Evolutionary conservation across 2,113 vertebrate genomes (phyloP), one percentile per base, ranked within the genome.

Genomic region (Ailuropoda melanoleuca): DNA sequence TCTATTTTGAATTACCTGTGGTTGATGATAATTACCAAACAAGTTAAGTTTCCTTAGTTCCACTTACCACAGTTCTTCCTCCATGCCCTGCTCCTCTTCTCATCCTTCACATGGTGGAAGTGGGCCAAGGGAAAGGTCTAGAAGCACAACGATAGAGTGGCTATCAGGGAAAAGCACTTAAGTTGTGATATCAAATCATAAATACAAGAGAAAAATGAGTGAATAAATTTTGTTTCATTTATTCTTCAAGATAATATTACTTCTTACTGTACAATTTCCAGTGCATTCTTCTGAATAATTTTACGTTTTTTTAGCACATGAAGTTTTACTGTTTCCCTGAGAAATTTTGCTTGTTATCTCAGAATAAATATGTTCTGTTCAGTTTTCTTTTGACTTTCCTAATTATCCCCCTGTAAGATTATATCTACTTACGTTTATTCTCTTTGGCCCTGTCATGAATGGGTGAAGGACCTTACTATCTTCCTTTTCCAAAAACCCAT

Each of bases 191-290:
- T 37, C 12, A 26, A 85, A 50, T 78, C 43, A 84, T 78, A 84
- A 91, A 56, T 21, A 48, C 6, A 70, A 92, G 31, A 60, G 9
- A 55, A 55, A 80, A 72, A 78, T 8, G 26, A 77, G 34, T 84
- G 62, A 66, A 72, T 56, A 78, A 14, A 50, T 84, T 77, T 75
- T 86, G 29, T 66, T 89, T 85, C 70, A 53, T 89, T 95, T 78
- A 85, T 43, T 60, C 37, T 83, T 72, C 31, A 88, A 82, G 34
- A 15, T 8, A 64, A 29, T 92, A 34, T 46, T 68, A 31, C 13
- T 75, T 95, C 19, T 60, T n/a, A 64, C 15, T 86, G 1, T 60
- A 82, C n/a, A 93, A 95, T 90, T 82, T 90, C 58, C 53, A 95
- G 77, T 82, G 4, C 24, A 56, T 70, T 50, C 43, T 70, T 96